Base-by-base conservation (phyloP, 1,140 invertebrate genomes). In the Zaprionus lachaisei region DNA sequence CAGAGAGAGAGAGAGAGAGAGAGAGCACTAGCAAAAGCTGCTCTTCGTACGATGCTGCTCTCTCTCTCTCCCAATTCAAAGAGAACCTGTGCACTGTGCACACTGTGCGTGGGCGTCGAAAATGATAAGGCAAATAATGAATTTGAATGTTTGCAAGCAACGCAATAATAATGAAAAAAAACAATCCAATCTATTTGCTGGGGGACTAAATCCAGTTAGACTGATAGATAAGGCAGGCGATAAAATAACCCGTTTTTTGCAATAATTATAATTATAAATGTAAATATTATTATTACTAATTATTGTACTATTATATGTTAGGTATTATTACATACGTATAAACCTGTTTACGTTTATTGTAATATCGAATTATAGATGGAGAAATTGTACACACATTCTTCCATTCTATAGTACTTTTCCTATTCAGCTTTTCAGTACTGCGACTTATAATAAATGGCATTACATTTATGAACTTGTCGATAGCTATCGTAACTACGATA, bases 61-160 rank as follows among this genome's bases (percentile, higher is more conserved):
- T 56, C 4, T 47, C 38, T 44, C 51, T 22, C 41, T 22, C 51
- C 38, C 24, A 26, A 26, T 26, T 49, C 7, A 24, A 31, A 34
- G 31, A 17, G n/a, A 34, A 34, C 31, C 14, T 9, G 34, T 17
- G 49, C 49, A 61, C 28, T 70, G 56, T 65, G 15, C 38, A 20
- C 11, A 60, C 28, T n/a, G n/a, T 60, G 55, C 22, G 64, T 61
- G 72, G 72, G 65, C 11, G 65, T 58, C 5, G 5, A 5, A 26
- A 31, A 0, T 58, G 65, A 47, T 58, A 22, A 58, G 20, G 4
- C 17, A 51, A 47, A 47, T 34, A 17, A 47, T 17, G 2, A 17
- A 54, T 11, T 54, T 4, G 11, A 26, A 12, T 54, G 22, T 26
- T 15, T 6, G 20, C 20, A 51, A 24, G 31, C 31, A 14, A 9